Conservation (phyloP, 2,113 vertebrate species). For the Mohoua ochrocephala region DNA sequence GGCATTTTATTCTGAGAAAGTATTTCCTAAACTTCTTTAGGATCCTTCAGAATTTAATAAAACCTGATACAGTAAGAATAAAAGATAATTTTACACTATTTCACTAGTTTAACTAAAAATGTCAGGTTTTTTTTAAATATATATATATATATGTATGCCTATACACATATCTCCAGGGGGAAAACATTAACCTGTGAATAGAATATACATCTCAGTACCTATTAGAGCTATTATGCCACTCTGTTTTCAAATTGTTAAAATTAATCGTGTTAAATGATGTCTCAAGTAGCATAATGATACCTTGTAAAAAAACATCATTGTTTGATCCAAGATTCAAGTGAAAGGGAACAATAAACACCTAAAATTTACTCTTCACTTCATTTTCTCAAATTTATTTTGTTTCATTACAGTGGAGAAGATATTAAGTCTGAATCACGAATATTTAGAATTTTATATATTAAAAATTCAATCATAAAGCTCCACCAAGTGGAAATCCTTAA, state of each 20-base stretch:
- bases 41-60: background rate
- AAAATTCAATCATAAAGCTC: constrained; percentile 79
- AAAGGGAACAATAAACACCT: background rate
- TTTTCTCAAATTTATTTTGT: constrained; percentile 20
- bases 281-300: background rate
- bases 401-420: background rate
- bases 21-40: background rate
- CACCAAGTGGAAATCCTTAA: constrained; percentile 74
- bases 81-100: background rate
- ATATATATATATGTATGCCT: background rate
- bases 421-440: background rate
- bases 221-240: background rate
- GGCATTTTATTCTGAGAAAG: background rate
- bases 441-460: constrained; percentile 32
- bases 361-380: background rate
- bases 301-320: background rate
- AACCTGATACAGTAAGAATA: background rate
- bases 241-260: background rate
- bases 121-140: background rate
- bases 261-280: background rate
- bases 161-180: background rate
- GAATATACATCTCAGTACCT: background rate
- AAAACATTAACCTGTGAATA: background rate
- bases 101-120: background rate
- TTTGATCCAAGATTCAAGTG: constrained; percentile 9